Base-by-base conservation (phyloP, 2,888 invertebrate species). In the Drosophila atroscutellata region DNA sequence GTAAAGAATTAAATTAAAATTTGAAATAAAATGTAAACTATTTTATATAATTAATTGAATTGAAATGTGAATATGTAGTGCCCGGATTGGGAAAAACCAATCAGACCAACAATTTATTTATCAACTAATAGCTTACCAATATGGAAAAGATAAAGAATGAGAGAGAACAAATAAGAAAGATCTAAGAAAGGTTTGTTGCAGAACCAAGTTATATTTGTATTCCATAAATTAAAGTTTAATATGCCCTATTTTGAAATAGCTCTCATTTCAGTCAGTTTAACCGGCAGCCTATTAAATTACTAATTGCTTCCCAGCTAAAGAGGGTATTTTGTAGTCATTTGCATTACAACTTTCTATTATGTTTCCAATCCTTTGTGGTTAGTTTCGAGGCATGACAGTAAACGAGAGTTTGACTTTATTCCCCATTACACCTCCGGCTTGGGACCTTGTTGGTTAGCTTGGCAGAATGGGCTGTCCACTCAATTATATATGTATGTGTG, bases 401-500 rank as follows among this genome's bases (percentile, higher is more conserved):
- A 49, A 26, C 36, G 49, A 47, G 11, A 39, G 34, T 15, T 32
- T 2, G 20, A 49, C 50, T 47, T 39, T 66, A 8, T 34, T 15
- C 5, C n/a, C 26, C n/a, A 28, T 32, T 34, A 45, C 45, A n/a
- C 11, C 32, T 37, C 11, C 3, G 20, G 45, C 20, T 2, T 20
- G 36, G 36, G n/a, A 37, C 47, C 28, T 56, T 47, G 58, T 32
- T 34, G 18, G 47, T 55, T 34, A 24, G 36, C n/a, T 52, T 30
- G 30, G 30, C 30, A 30, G 30, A 9, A 9, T 30, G 30, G 30
- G 9, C 36, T 34, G 59, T 28, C 56, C 52, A 51, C 74, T 68
- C 57, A 63, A 73, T 78, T 78, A 78, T 68, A 62, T 39, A 51
- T 52, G 55, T 39, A 26, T 54, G n/a, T 37, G 32, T 39, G 24